A percentile compares a stretch with the other conserved stretches of the same genome.
Conservation (phyloP, 92 coral and sea anemone species). For the Porites divaricata region DNA sequence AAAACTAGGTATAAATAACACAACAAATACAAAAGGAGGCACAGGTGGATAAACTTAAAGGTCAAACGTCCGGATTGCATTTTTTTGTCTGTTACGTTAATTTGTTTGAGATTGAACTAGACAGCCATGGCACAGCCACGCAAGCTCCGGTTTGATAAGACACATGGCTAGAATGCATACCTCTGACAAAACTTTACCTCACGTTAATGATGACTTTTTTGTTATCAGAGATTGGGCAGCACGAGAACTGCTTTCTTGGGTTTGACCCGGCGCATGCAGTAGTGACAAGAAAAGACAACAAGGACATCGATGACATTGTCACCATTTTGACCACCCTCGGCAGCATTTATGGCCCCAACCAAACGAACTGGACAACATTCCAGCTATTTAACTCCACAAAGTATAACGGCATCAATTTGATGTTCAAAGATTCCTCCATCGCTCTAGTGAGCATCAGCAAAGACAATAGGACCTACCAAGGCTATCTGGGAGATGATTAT, state of each 20-base stretch:
- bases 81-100: no score
- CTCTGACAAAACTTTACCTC: no score
- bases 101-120: no score
- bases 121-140: no score
- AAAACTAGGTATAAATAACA: no score
- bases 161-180: no score
- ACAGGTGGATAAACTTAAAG: no score
- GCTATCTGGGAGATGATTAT: constrained; percentile 39
- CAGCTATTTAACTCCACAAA: constrained; percentile 47
- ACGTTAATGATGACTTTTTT: no score
- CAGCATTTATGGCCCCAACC: constrained; percentile 10
- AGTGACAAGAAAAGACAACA: constrained; percentile 32
- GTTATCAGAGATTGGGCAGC: neutral
- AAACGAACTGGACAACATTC: constrained; percentile 25
- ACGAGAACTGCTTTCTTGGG: constrained; percentile 46
- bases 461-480: constrained; percentile 5
- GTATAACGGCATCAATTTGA: constrained; percentile 24
- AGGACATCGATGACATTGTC: neutral
- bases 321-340: constrained; percentile 6
- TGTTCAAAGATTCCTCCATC: constrained; percentile 61
- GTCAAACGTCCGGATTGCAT: no score
- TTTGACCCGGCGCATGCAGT: constrained; percentile 56
- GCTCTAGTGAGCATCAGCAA: neutral
- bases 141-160: no score
- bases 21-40: no score